Base-by-base conservation (phyloP, 2,888 invertebrate species). In the Julus scanicus region DNA sequence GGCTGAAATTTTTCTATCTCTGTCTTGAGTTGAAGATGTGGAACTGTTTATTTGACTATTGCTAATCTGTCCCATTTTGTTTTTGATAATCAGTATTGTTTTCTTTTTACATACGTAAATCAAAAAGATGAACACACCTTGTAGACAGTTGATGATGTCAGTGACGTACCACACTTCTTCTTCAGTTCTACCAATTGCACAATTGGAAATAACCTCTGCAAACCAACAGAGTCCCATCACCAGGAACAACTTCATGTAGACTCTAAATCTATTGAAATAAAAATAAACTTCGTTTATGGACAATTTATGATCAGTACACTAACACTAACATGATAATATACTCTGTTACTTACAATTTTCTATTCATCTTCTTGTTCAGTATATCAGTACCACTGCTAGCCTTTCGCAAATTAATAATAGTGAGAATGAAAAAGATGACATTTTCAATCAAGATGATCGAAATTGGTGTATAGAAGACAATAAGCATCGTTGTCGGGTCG, bases 331-430 rank as follows among this genome's bases (percentile, higher is more conserved):
- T n/a, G n/a, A n/a, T n/a, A n/a, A 44, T 44, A 44, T 44, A 44
- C 44, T 44, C 44, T 3, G 9, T 20, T 87, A 88, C 88, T 88
- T 86, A 88, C 88, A 88, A 37, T 49, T 88, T 49, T 63, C 63
- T 88, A 63, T 53, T 86, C 39, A 88, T 5, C 40, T 88, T 88
- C 86, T 88, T 88, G 86, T 88, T 88, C 53, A 88, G 17, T 15
- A 88, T 49, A 11, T 88, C 88, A 2, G 86, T 53, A 20, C 88
- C 88, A 17, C 44, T 85, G 88, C 88, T 88, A 9, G 86, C 86
- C 13, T 57, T 48, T 13, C 88, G 88, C 17, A 88, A 53, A 63
- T 86, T 86, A 15, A 40, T 44, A 40, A 88, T 53, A n/a, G 88
- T 88, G 4, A 88, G 39, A 15, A 86, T 29, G 40, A 88, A 88